These are phyloP conservation scores for Formica aserva DNA, from an alignment of 2,888 invertebrate genomes.

Conservation along the genomic window DNA sequence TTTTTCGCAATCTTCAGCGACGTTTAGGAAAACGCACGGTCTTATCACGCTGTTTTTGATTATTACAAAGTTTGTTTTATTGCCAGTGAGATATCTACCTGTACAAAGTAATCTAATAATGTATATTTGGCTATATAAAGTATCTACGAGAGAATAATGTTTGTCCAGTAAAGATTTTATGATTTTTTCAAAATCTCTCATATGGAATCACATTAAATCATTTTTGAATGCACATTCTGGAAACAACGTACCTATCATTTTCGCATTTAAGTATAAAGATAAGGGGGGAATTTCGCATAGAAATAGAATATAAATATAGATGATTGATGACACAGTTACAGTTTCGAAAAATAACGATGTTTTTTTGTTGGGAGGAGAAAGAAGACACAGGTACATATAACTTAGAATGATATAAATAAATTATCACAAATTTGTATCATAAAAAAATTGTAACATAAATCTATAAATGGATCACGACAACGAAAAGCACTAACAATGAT, in stretches of 20 bases:
- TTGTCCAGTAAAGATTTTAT: not conserved
- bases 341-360: constrained; percentile 39
- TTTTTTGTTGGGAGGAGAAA: constrained; percentile 46
- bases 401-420: constrained; percentile 75
- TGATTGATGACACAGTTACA: not conserved
- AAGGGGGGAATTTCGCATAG: not conserved
- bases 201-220: not conserved
- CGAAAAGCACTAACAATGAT: constrained; percentile 59
- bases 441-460: constrained; percentile 49
- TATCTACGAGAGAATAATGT: not conserved
- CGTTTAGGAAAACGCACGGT: constrained; percentile 48
- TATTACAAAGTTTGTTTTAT: constrained; percentile 29
- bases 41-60: constrained; percentile 25
- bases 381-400: constrained; percentile 78
- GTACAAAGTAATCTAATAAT: constrained; percentile 35
- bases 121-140: constrained; percentile 34
- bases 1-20: constrained; percentile 59
- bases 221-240: not conserved
- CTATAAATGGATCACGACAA: constrained; percentile 56
- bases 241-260: not conserved
- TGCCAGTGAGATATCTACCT: constrained; percentile 24
- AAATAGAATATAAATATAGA: constrained; percentile 20
- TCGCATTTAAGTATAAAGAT: not conserved
- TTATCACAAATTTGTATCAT: constrained; percentile 73
- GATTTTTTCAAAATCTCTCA: not conserved